Evolutionary conservation across 2,888 invertebrate species (phyloP), one percentile per base, ranked within the genome.

Genomic region (Mythimna impura): DNA sequence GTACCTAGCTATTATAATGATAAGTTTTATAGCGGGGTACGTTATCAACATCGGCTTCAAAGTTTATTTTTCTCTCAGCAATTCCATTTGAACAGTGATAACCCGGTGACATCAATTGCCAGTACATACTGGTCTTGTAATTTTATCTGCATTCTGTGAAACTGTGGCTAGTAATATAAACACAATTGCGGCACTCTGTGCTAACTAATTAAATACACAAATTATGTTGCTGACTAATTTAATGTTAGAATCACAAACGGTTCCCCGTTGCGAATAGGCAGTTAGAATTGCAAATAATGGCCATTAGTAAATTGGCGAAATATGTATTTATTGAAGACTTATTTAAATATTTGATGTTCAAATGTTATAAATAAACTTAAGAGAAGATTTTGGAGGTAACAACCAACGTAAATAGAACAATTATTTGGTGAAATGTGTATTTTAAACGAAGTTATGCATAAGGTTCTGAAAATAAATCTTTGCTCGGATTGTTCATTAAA

Each of bases 101-200:
- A 89, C 86, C 87, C 71, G 71, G 12, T 85, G 86, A 85, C 86
- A 84, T 82, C 73, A 78, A 80, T 80, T 61, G 82, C 82, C 75
- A 81, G 83, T 82, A 75, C 77, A 82, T 78, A 81, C 83, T 81
- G 75, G 84, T 86, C 75, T 80, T 64, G 67, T 58, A 61, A 70
- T 74, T 47, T 71, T 86, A 85, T 86, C 86, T 71, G 62, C n/a
- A 70, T 81, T 74, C 57, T 72, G 61, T 71, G 73, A 73, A 82
- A 75, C 63, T 70, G 50, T 78, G 43, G 47, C 43, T 61, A 66
- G 58, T 40, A 65, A 64, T 66, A 76, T 63, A 73, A 83, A 81
- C 74, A 79, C 63, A 72, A 75, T 67, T 65, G 62, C 66, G 60
- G 67, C 50, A 77, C 36, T 70, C 71, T 70, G 73, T 72, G 57